Conservation (phyloP, 2,888 invertebrate genomes). For the Phrixothrix hirtus region DNA sequence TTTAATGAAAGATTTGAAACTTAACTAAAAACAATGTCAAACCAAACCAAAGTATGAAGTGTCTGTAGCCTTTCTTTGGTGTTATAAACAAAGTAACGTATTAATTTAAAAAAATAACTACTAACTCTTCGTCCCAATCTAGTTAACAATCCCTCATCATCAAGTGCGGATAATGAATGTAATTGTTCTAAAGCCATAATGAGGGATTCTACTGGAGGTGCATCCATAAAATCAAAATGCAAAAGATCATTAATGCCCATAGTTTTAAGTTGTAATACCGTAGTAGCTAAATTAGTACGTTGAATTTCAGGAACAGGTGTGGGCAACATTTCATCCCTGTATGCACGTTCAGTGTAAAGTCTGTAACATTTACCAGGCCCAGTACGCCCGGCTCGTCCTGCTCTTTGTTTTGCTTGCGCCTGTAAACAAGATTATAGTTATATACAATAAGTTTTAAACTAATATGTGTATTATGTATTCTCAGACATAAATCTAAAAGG, state of each 20-base stretch:
- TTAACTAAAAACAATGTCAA: too few species aligned
- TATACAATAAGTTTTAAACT: too few species aligned
- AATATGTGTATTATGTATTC: too few species aligned
- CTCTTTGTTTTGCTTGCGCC: constrained; percentile 97
- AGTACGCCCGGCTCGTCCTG: constrained; percentile 95
- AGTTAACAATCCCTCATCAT: constrained; percentile 88
- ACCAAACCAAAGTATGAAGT: too few species aligned
- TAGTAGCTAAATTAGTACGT: constrained; percentile 95
- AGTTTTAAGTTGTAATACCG: constrained; percentile 93
- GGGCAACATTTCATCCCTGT: constrained; percentile 97
- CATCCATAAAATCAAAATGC: constrained; percentile 99
- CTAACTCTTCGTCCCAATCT: constrained; percentile 74
- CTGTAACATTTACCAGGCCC: constrained; percentile 98
- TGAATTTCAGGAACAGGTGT: constrained; percentile 99
- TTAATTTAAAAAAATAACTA: constrained; percentile 24
- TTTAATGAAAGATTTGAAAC: too few species aligned
- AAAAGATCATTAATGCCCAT: constrained; percentile 99
- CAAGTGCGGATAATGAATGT: constrained; percentile 94
- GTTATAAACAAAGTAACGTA: too few species aligned
- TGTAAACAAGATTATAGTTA: constrained; percentile 41
- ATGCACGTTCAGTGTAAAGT: constrained; percentile 96
- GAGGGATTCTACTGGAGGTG: constrained; percentile 96
- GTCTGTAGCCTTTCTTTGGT: too few species aligned
- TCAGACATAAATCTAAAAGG: too few species aligned
- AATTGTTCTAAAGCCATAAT: constrained; percentile 97